Evolutionary conservation across 2,797 vertebrate species (phyloP), one percentile per base, ranked within the genome.

Genomic region (Pipistrellus pipistrellus): DNA sequence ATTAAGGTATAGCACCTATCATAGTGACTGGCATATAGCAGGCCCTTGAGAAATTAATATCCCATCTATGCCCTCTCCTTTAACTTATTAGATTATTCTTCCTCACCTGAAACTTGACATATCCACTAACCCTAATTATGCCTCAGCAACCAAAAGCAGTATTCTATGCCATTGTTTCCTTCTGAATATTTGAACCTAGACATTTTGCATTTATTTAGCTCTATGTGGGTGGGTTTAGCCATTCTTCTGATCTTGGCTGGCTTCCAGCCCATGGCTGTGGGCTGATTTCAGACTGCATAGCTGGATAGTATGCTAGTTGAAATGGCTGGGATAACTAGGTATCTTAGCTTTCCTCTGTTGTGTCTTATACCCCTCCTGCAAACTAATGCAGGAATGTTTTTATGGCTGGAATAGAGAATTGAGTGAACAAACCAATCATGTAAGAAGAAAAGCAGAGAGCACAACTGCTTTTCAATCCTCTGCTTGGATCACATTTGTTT

Each of bases 31-130:
- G 27, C 3, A 25, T 85, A 6, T 4, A 21, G 5, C 18, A 77
- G 46, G 21, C 2, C 44, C 46, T 53, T 76, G 35, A 85, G 48
- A 55, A 46, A 76, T 35, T 15, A 85, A 64, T 25, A 35, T 44
- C 38, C 10, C 17, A 68, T 13, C 11, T 76, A 18, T 77, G 8
- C 23, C 27, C 8, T 72, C 55, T 66, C 25, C 21, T 83, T 41
- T n/a, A 83, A 57, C n/a, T 78, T 44, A 86, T 20, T 96, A 81
- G 46, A 59, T 75, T 55, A 59, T 38, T 68, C n/a, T 84, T 17
- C 41, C 14, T 69, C 62, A 68, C 13, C 23, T 78, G 13, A 48
- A 66, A 73, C 30, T 90, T 66, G 35, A 44, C 7, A 76, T 48
- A 25, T 73, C 48, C 73, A 55, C 32, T 76, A 44, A 59, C 27